Base-by-base conservation (phyloP, 2,113 vertebrate genomes). In the Lipophrys pholis region DNA sequence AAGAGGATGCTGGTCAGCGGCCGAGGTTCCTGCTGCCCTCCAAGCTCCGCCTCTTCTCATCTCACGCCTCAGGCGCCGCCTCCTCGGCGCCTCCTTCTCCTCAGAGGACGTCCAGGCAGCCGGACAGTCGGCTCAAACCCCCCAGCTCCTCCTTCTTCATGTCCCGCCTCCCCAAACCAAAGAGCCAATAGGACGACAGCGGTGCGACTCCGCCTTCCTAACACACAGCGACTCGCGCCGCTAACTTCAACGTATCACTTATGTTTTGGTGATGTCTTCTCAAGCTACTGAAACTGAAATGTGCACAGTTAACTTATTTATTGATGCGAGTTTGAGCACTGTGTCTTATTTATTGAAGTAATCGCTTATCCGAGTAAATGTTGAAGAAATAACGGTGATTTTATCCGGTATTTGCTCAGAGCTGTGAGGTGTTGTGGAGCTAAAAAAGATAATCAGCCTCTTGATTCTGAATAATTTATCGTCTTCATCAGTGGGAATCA, bases 111-210 rank as follows among this genome's bases (percentile, higher is more conserved):
- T 21, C 50, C 63, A 49, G 21, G 10, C 41, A 5, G 0, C 39
- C 1, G 6, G 40, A 0, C 42, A 0, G 12, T 51, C 0, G 56
- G 55, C 11, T 52, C 30, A 84, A 54, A 62, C 7, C 15, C 0
- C 76, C 79, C 1, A 82, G 53, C 46, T 12, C 12, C 80, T 80
- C 66, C 87, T 81, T 67, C 52, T 35, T 75, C 83, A 89, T 65
- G 81, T 91, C 84, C 3, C 95, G 95, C 78, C 96, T 97, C 90
- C 96, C 95, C 78, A 97, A 97, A 82, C 96, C 96, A 94, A 97
- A 97, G 86, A 89, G 53, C 72, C 80, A 91, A 72, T 91, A 88
- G 84, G 1, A 14, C 35, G 43, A 41, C 16, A 58, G 50, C 46
- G 6, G 46, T 2, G 21, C 8, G 42, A 2, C n/a, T 36, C 3